Conservation (phyloP, 1,140 invertebrate genomes). For the Achroia grisella region DNA sequence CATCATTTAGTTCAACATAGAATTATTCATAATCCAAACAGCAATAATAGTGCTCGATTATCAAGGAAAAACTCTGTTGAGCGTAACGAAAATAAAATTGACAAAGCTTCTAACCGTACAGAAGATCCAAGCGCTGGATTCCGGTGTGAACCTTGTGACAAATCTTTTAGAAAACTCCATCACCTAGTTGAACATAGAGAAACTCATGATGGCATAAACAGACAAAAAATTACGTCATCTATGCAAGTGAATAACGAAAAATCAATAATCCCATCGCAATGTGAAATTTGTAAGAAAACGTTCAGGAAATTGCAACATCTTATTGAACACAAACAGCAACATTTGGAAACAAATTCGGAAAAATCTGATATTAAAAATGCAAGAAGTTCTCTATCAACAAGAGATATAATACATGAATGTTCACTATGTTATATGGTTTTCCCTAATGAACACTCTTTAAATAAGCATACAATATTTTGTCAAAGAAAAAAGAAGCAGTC, state of each 20-base stretch:
- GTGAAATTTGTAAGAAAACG: conserved; percentile 66
- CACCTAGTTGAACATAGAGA: conserved; percentile 70
- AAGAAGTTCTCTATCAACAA: conserved; percentile 57
- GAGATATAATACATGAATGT: conserved; percentile 72
- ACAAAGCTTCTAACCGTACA: conserved; percentile 24
- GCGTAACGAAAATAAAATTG: conserved; percentile 32
- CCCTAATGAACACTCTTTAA: conserved; percentile 69
- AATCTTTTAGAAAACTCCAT: conserved; percentile 69
- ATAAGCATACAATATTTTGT: conserved; percentile 61
- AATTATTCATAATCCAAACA: conserved; percentile 48
- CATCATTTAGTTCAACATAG: conserved; percentile 69
- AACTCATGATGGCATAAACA: conserved; percentile 60
- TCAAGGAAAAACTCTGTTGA: conserved; percentile 52
- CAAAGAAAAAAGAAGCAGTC: conserved; percentile 61
- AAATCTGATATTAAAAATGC: conserved; percentile 63
- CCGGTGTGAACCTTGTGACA: conserved; percentile 70
- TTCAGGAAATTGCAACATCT: conserved; percentile 66
- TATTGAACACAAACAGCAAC: conserved; percentile 67
- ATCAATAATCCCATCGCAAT: conserved; percentile 29
- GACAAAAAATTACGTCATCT: conserved; percentile 29
- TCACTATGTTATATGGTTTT: conserved; percentile 72
- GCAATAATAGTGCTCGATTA: conserved; percentile 16
- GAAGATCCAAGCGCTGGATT: conserved; percentile 65
- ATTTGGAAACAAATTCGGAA: conserved; percentile 59
- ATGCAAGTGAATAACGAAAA: conserved; percentile 22